Evolutionary conservation across 2,888 invertebrate species (phyloP).

Genomic region (Tetragonisca angustula): DNA sequence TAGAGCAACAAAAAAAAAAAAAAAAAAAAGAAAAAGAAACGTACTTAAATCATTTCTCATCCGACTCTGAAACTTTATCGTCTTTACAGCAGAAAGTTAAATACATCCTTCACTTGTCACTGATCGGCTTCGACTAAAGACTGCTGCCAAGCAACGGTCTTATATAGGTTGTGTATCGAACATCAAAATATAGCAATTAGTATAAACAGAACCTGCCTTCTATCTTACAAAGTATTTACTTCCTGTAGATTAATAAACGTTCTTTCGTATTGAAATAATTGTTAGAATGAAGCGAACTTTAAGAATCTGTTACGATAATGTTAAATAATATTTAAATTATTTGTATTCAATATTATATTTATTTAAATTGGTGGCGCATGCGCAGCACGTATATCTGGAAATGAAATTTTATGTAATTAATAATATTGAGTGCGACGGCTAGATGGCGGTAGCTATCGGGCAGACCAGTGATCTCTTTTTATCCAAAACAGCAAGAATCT

Average conservation of each 20-base stretch:
- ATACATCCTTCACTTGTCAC: conserved; percentile 51
- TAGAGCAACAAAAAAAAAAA: too few species aligned
- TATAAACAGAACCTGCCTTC: conserved; percentile 13
- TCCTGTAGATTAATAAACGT: neutral
- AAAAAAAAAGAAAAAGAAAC: too few species aligned
- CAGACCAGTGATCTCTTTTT: conserved; percentile 11
- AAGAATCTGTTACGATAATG: neutral
- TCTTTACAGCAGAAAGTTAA: conserved; percentile 15
- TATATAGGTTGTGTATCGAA: conserved; percentile 49
- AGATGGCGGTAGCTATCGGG: conserved; percentile 56
- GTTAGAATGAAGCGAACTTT: neutral
- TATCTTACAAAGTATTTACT: neutral
- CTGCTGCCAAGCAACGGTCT: conserved; percentile 50
- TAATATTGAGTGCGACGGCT: conserved; percentile 30
- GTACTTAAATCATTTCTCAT: conserved; percentile 6
- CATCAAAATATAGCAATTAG: conserved; percentile 41
- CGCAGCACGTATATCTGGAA: conserved; percentile 19
- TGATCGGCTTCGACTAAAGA: conserved; percentile 62
- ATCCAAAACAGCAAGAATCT: conserved; percentile 16
- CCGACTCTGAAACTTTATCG: conserved; percentile 1
- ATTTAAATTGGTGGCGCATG: conserved; percentile 38
- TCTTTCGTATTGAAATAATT: neutral
- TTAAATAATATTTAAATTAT: neutral
- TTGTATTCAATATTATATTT: conserved; percentile 4
- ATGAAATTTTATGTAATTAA: conserved; percentile 37